Evolutionary conservation across 2,797 vertebrate species (phyloP).

Genomic region (Tinamus major): DNA sequence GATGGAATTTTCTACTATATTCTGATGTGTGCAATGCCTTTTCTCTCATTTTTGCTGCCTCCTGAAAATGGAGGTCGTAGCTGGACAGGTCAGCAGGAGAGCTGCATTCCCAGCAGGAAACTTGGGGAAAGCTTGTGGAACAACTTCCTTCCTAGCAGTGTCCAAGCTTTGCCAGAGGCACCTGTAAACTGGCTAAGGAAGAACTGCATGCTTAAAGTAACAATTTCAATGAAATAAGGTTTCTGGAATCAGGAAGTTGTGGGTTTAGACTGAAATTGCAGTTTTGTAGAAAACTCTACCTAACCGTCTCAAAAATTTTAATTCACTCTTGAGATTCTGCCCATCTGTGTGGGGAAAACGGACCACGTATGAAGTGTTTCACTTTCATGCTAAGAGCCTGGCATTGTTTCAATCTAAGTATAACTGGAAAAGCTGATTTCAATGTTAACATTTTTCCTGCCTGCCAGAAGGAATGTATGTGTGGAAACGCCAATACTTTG

Average conservation of each 20-base stretch:
- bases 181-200: not conserved
- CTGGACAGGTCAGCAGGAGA: not conserved
- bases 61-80: not conserved
- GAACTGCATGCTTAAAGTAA: not conserved
- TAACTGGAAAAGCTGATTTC: not conserved
- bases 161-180: not conserved
- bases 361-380: not conserved
- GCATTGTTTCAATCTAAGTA: not conserved
- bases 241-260: not conserved
- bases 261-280: not conserved
- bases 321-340: not conserved
- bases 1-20: not conserved
- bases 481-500: not conserved
- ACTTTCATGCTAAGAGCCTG: not conserved
- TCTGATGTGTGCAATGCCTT: not conserved
- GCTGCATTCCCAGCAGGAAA: fast-evolving
- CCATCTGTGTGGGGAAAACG: not conserved
- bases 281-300: not conserved
- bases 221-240: not conserved
- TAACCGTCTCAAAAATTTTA: not conserved
- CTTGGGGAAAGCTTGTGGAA: not conserved
- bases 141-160: not conserved
- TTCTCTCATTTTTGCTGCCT: not conserved
- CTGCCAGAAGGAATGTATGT: not conserved
- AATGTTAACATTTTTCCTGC: not conserved